Conservation (phyloP, 2,113 vertebrate genomes). For the Protomyctophum bolini region DNA sequence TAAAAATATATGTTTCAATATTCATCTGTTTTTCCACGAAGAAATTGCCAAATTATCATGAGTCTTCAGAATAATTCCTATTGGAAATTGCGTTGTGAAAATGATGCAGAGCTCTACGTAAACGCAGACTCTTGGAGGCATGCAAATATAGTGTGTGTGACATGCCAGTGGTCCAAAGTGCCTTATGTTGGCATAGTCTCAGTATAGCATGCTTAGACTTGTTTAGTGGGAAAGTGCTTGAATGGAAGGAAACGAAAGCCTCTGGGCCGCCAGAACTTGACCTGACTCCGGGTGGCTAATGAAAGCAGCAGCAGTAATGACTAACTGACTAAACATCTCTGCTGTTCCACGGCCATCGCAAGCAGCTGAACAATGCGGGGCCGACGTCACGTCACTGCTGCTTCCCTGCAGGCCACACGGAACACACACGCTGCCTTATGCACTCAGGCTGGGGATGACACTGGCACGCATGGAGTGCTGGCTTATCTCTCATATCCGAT, state of each 20-base stretch:
- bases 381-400: background rate
- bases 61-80: no score
- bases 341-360: background rate
- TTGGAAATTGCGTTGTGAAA: no score
- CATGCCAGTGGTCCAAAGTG: background rate
- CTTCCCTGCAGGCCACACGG: background rate
- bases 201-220: background rate
- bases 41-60: no score
- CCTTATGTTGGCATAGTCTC: background rate
- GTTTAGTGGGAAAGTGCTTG: background rate
- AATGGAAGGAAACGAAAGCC: background rate
- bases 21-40: no score
- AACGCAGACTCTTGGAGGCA: no score
- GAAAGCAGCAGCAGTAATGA: background rate
- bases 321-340: background rate
- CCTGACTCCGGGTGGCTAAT: background rate
- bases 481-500: background rate
- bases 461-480: constrained; percentile 4
- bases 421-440: background rate
- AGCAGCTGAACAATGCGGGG: background rate
- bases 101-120: no score
- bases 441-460: background rate
- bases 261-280: background rate
- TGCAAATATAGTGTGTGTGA: no score
- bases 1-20: no score